Base-by-base conservation (phyloP, 2,797 vertebrate genomes). In the Pangasius macronema region DNA sequence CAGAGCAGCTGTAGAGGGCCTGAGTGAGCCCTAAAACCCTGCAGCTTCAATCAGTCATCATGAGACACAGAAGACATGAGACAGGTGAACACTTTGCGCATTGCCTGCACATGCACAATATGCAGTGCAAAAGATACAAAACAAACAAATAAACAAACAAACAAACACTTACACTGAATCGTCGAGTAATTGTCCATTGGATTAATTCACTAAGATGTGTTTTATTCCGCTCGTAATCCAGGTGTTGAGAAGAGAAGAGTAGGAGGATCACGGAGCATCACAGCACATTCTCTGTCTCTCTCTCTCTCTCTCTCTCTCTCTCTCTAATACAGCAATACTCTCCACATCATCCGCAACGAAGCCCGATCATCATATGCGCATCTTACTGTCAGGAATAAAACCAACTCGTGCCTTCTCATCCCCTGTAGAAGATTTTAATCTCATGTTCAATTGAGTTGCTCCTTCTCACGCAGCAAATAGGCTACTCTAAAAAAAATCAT, bases 131-230 rank as follows among this genome's bases (percentile, higher is more conserved):
- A 65, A 8, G 3, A 51, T 22, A 11, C 11, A 18, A 14, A 55
- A n/a, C 0, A 33, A 55, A 55, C 10, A 33, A 11, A 49, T 1
- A 20, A 5, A 61, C 1, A 57, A 0, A 33, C 2, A 67, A 46
- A 57, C 2, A 55, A 57, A 27, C 33, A 96, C 97, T 97, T 96
- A 97, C 97, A 94, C 95, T 93, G 96, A 91, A 97, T 91, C 93
- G 95, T 92, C 88, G 96, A 96, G 94, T 96, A 96, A 95, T 96
- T 96, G 96, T 96, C 97, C 97, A 97, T 97, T 95, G 93, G 96
- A 91, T 88, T 87, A 86, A 85, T 88, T 88, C 59, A 89, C 87
- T 83, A 90, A 73, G 87, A 87, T 70, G 87, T 51, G 84, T 87
- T 87, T 89, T 91, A 91, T 79, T 93, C 89, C 90, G 85, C 86